Conservation (phyloP, 2,797 vertebrate species). For the Pristis pectinata region DNA sequence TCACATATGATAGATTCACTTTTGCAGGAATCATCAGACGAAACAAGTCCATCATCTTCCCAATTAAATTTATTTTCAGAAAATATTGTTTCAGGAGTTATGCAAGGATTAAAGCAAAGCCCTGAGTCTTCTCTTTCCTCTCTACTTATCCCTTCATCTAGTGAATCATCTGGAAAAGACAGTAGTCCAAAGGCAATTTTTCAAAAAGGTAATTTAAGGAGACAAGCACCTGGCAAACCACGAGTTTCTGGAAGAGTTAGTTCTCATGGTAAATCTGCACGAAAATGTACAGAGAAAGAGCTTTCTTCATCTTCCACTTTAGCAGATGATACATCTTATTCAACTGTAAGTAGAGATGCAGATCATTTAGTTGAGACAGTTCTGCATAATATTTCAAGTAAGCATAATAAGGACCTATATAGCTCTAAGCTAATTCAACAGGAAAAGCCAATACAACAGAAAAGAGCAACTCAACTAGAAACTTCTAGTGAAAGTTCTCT, state of each 20-base stretch:
- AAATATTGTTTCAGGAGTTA: conserved; percentile 27
- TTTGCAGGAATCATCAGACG: not conserved
- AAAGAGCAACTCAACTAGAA: not conserved
- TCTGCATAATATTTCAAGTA: conserved; percentile 39
- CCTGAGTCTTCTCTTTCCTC: not conserved
- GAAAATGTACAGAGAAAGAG: not conserved
- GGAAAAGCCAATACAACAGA: not conserved
- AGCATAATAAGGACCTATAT: conserved; percentile 26
- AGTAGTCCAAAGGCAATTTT: not conserved
- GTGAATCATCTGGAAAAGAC: conserved; percentile 3
- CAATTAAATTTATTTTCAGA: conserved; percentile 34
- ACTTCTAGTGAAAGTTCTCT: not conserved
- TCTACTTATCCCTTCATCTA: not conserved
- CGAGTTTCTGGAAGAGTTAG: not conserved
- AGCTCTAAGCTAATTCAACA: not conserved
- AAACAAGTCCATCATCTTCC: conserved; percentile 2
- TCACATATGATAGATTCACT: not conserved
- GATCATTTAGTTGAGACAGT: conserved; percentile 41
- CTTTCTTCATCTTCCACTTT: conserved; percentile 18
- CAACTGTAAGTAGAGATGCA: conserved; percentile 38
- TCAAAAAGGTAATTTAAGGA: not conserved
- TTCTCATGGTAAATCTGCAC: not conserved
- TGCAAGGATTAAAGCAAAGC: conserved; percentile 8
- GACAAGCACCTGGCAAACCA: not conserved
- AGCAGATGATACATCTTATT: conserved; percentile 27